Percentiles rank a stretch among this genome's conserved stretches.
phyloP scores from a whole-genome alignment of 2,888 invertebrate species.

The Drosophila affinis region DNA sequence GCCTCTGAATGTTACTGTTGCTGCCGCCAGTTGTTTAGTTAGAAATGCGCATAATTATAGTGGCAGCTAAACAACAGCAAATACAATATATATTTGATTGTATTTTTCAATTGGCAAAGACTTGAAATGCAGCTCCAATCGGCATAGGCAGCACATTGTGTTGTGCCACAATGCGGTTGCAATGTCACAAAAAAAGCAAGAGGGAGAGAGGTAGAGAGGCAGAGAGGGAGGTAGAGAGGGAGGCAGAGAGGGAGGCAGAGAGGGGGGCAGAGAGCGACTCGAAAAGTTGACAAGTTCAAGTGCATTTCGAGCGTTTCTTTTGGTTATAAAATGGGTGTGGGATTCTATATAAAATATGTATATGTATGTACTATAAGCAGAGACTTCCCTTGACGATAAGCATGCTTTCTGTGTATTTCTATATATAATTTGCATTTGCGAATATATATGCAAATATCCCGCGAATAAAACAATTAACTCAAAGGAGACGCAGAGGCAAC shows the following conservation, averaged over 20 bases:
- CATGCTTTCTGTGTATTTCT: slow-evolving; percentile 26
- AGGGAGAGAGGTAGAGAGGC: neutral
- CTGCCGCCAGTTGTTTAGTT: slow-evolving; percentile 52
- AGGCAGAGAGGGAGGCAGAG: neutral
- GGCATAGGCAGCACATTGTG: slow-evolving; percentile 31
- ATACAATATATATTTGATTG: slow-evolving; percentile 48
- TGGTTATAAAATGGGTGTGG: neutral
- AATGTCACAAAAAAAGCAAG: slow-evolving; percentile 51
- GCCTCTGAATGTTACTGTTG: slow-evolving; percentile 1
- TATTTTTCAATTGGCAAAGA: slow-evolving; percentile 67
- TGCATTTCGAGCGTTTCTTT: slow-evolving; percentile 35
- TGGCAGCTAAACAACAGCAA: slow-evolving; percentile 24
- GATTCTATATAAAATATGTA: neutral
- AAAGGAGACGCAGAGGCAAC: slow-evolving; percentile 42
- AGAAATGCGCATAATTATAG: slow-evolving; percentile 74
- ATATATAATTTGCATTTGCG: slow-evolving; percentile 31
- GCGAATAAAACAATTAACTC: slow-evolving; percentile 70
- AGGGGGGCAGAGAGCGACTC: slow-evolving; percentile 2
- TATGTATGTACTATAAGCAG: neutral
- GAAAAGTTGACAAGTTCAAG: slow-evolving; percentile 75
- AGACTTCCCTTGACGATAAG: slow-evolving; percentile 51
- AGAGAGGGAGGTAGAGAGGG: neutral
- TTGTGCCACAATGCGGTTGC: slow-evolving; percentile 56
- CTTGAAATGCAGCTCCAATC: slow-evolving; percentile 39
- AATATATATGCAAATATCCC: slow-evolving; percentile 66